Evolutionary conservation across 2,113 vertebrate genomes (phyloP).

Genomic region (Cyphotilapia sp.): DNA sequence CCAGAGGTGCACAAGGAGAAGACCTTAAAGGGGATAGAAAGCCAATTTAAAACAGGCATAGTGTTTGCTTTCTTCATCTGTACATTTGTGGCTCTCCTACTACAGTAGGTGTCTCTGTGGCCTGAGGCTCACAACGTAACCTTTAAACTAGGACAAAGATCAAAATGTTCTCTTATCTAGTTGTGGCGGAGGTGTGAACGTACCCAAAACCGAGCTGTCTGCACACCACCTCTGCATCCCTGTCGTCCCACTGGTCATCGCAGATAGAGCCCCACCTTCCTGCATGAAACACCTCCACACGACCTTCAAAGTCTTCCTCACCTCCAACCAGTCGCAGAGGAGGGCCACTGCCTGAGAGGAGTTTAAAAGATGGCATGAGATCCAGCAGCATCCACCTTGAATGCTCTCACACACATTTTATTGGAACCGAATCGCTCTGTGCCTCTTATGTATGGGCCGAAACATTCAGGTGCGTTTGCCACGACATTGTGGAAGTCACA

Average conservation of each 20-base stretch:
- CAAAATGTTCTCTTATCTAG: not conserved
- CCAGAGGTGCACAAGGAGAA: not conserved
- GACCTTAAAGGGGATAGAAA: not conserved
- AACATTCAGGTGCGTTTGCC: not conserved
- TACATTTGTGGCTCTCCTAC: not conserved
- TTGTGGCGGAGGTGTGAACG: not conserved
- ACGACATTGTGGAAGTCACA: not conserved
- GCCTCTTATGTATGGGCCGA: not conserved
- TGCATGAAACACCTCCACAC: slow-evolving; percentile 83
- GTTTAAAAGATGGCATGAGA: not conserved
- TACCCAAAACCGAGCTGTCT: slow-evolving; percentile 84
- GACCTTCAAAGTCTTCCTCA: slow-evolving; percentile 83
- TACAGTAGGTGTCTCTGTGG: not conserved
- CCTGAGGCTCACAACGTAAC: not conserved
- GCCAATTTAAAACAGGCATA: not conserved
- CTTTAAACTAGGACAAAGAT: not conserved
- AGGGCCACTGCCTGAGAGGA: slow-evolving; percentile 72
- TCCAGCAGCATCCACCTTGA: not conserved
- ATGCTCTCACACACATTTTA: not conserved
- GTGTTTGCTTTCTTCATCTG: not conserved
- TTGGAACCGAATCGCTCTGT: not conserved
- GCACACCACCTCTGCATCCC: slow-evolving; percentile 87
- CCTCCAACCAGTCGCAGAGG: slow-evolving; percentile 82
- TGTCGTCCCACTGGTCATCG: slow-evolving; percentile 88
- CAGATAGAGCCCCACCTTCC: slow-evolving; percentile 87